These are phyloP conservation scores for Python bivittatus DNA, from an alignment of 2,113 vertebrate species.

Conservation along the genomic window DNA sequence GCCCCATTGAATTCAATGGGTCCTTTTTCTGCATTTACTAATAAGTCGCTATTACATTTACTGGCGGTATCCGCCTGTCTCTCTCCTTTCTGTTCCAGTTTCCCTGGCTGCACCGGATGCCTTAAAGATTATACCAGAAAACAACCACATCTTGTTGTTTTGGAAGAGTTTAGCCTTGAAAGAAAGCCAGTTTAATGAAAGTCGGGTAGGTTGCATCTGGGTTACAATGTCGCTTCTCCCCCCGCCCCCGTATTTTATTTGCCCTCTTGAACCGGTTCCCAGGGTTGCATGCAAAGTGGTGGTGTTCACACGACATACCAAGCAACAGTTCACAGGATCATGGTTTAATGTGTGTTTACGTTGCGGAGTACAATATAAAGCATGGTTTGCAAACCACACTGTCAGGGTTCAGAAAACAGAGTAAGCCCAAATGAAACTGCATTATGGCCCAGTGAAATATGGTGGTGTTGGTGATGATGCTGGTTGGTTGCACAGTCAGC, in stretches of 20 bases:
- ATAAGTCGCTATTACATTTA: background rate
- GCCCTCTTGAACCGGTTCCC: background rate
- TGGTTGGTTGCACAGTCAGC: too few species aligned
- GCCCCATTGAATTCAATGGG: background rate
- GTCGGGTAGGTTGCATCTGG: slow-evolving; percentile 79
- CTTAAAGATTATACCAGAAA: slow-evolving; percentile 92
- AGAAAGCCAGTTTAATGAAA: slow-evolving; percentile 91
- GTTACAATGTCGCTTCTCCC: background rate
- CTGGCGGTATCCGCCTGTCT: accelerated
- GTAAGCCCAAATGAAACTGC: background rate
- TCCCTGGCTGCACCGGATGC: slow-evolving; percentile 89
- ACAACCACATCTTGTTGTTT: slow-evolving; percentile 89
- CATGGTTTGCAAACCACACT: background rate
- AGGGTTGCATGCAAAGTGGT: background rate
- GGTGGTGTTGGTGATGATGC: too few species aligned
- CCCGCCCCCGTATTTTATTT: background rate
- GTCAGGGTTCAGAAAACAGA: background rate
- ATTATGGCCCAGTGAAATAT: too few species aligned
- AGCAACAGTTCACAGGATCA: background rate
- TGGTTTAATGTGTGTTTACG: background rate
- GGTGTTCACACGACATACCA: background rate
- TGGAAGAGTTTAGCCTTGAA: slow-evolving; percentile 95
- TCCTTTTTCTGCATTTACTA: too few species aligned
- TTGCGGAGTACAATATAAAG: background rate
- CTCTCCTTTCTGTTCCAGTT: slow-evolving; percentile 70